These are phyloP conservation scores for Odontothrips loti DNA, from an alignment of 2,888 invertebrate genomes.

Conservation along the genomic window DNA sequence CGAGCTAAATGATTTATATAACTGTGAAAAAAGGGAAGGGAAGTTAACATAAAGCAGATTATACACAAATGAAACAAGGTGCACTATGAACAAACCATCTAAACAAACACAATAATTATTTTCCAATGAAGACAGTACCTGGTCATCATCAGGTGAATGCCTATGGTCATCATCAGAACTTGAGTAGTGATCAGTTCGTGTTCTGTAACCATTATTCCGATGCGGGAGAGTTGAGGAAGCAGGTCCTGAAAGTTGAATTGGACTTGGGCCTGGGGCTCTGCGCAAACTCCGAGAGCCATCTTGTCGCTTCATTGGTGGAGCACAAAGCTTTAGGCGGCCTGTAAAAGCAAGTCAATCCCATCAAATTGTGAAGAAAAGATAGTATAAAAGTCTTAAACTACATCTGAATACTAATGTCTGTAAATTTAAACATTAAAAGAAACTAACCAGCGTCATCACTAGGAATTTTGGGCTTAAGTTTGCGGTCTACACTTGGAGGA, in stretches of 20 bases:
- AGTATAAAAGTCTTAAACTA: neutral
- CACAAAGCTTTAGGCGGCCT: conserved; percentile 35
- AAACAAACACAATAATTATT: neutral
- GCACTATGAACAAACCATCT: neutral
- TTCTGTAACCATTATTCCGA: conserved; percentile 11
- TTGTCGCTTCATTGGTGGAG: conserved; percentile 35
- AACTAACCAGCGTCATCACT: conserved; percentile 38
- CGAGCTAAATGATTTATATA: neutral
- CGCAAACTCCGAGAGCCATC: conserved; percentile 38
- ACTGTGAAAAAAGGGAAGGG: neutral
- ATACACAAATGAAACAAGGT: conserved; percentile 24
- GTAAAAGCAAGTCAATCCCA: neutral
- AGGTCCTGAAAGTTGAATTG: conserved; percentile 43
- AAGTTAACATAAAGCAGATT: neutral
- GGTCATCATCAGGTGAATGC: conserved; percentile 48
- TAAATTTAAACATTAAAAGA: neutral
- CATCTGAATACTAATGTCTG: neutral
- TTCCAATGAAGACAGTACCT: conserved; percentile 37
- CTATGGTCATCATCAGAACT: conserved; percentile 30
- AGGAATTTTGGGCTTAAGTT: conserved; percentile 44
- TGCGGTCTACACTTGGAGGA: conserved; percentile 46
- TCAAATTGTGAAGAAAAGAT: neutral
- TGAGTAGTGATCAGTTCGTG: conserved; percentile 36
- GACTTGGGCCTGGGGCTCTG: conserved; percentile 54
- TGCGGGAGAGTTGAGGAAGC: conserved; percentile 1